Evolutionary conservation across 2,113 vertebrate genomes (phyloP).

Genomic region (Poeciliopsis retropinna): DNA sequence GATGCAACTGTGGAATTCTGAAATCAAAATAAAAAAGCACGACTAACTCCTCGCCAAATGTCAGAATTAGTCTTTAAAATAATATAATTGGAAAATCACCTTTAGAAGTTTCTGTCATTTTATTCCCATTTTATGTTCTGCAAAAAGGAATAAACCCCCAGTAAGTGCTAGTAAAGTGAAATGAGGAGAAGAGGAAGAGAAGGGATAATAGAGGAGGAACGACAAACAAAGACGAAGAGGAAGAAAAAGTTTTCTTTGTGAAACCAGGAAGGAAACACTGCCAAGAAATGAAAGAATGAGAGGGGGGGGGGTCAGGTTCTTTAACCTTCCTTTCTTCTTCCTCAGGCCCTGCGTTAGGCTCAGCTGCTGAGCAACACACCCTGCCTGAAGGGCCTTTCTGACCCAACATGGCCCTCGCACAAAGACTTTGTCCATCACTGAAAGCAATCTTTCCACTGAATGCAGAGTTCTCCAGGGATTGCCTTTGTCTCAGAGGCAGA

Average conservation of each 20-base stretch:
- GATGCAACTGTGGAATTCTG: too few relatives aligned
- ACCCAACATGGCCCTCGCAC: slow-evolving; percentile 37
- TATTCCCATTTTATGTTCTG: not conserved
- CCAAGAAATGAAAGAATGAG: slow-evolving; percentile 24
- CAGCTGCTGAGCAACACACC: slow-evolving; percentile 8
- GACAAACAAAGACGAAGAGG: not conserved
- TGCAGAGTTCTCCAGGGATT: not conserved
- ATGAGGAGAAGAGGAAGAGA: not conserved
- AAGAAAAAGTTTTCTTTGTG: slow-evolving; percentile 11
- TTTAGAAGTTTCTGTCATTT: not conserved
- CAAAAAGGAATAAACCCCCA: not conserved
- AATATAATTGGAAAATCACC: not conserved
- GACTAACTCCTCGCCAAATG: not conserved
- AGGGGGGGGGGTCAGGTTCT: slow-evolving; percentile 29
- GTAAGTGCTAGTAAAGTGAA: not conserved
- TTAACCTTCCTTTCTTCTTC: slow-evolving; percentile 39
- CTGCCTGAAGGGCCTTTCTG: slow-evolving; percentile 14
- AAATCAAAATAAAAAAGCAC: too few relatives aligned
- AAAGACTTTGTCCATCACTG: slow-evolving; percentile 54
- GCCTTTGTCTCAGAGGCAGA: not conserved
- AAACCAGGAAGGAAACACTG: slow-evolving; percentile 8
- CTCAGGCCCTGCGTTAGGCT: not conserved
- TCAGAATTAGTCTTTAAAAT: not conserved
- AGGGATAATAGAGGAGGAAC: not conserved
- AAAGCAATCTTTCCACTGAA: slow-evolving; percentile 7